Percentiles rank a stretch among this genome's conserved stretches.
Evolutionary conservation across 1,140 invertebrate genomes (phyloP).

Genomic region (Calephelis nemesis): DNA sequence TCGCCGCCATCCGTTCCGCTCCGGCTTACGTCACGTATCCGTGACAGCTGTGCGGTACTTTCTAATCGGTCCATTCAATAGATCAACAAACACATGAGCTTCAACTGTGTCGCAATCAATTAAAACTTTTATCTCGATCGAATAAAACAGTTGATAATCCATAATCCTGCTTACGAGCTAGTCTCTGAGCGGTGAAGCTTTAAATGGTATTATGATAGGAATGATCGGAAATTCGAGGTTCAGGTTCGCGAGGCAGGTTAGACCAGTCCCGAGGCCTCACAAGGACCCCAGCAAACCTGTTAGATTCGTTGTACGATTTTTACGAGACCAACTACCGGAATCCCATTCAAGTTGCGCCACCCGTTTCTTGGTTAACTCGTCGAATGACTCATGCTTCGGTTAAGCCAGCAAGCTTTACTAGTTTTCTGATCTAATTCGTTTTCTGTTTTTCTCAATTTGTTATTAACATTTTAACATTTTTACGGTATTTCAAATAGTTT

Average conservation of each 20-base stretch:
- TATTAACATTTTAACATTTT: conserved; percentile 45
- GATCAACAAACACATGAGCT: conserved; percentile 52
- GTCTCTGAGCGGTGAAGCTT: conserved; percentile 26
- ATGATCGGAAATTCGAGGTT: conserved; percentile 74
- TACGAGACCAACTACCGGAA: conserved; percentile 78
- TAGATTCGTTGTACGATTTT: conserved; percentile 79
- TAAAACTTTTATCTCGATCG: conserved; percentile 3
- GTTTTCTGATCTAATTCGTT: conserved; percentile 71
- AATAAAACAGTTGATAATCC: conserved; percentile 3
- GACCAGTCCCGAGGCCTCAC: conserved; percentile 77
- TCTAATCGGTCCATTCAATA: conserved; percentile 71
- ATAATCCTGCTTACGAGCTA: background rate
- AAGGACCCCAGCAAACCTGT: conserved; percentile 78
- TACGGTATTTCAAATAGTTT: background rate
- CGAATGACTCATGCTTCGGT: conserved; percentile 75
- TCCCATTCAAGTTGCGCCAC: conserved; percentile 73
- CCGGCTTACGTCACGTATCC: conserved; percentile 66
- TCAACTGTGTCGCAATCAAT: conserved; percentile 11
- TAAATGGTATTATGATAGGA: conserved; percentile 63
- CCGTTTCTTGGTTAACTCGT: conserved; percentile 71
- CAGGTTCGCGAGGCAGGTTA: conserved; percentile 75
- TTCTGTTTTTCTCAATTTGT: conserved; percentile 43
- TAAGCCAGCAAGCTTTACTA: conserved; percentile 72
- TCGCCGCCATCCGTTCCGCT: conserved; percentile 67
- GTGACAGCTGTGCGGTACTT: conserved; percentile 75